These are phyloP conservation scores for Drosophila ezoana DNA, from an alignment of 2,888 invertebrate species.

Conservation along the genomic window DNA sequence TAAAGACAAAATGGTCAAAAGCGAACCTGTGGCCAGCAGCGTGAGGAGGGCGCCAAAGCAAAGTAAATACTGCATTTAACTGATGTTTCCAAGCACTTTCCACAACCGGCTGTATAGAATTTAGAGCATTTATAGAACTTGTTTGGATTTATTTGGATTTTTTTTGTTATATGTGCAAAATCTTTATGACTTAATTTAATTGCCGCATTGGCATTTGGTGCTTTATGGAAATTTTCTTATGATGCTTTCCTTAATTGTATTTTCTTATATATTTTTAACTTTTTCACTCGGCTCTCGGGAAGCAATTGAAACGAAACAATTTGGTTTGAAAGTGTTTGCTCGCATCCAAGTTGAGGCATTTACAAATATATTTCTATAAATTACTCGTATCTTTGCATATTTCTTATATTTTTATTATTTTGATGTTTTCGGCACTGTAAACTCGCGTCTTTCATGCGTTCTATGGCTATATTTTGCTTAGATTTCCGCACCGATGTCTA, in stretches of 20 bases:
- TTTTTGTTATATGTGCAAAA: neutral
- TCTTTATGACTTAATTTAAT: conserved; percentile 29
- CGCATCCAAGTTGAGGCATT: conserved; percentile 8
- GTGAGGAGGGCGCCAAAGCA: conserved; percentile 47
- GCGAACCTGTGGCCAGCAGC: conserved; percentile 66
- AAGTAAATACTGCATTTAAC: conserved; percentile 69
- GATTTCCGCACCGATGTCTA: conserved; percentile 21
- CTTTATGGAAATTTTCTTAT: conserved; percentile 54
- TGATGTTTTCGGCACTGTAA: conserved; percentile 24
- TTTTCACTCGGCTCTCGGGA: conserved; percentile 51
- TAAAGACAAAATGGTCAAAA: conserved; percentile 28
- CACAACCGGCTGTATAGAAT: conserved; percentile 4
- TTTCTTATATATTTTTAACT: conserved; percentile 50
- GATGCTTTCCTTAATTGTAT: conserved; percentile 15
- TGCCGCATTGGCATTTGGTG: conserved; percentile 48
- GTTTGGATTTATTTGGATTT: conserved; percentile 16
- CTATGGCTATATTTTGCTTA: conserved; percentile 20
- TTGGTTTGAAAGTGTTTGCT: conserved; percentile 40
- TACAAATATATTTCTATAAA: conserved; percentile 45
- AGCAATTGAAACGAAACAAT: conserved; percentile 52
- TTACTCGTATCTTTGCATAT: conserved; percentile 53
- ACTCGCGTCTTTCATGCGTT: conserved; percentile 26
- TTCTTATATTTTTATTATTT: conserved; percentile 28
- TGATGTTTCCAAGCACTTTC: conserved; percentile 25
- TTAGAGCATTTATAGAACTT: neutral